Evolutionary conservation across 2,797 vertebrate species (phyloP).

Genomic region (Gadopsis marmoratus): DNA sequence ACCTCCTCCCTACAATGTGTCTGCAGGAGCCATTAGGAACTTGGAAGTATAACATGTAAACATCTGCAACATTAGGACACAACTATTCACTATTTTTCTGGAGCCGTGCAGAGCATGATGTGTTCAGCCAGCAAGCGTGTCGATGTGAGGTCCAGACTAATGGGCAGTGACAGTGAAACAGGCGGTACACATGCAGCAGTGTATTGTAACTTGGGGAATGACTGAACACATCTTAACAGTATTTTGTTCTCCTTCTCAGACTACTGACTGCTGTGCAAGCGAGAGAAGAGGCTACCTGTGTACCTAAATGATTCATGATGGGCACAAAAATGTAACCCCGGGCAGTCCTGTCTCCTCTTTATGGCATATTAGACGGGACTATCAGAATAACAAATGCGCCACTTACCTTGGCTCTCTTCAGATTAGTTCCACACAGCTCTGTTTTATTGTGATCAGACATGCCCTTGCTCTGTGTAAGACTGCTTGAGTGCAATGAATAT

Average conservation of each 20-base stretch:
- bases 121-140: constrained; percentile 72
- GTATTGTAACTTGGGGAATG: constrained; percentile 75
- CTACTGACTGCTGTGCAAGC: constrained; percentile 5
- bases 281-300: constrained; percentile 19
- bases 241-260: constrained; percentile 7
- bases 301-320: constrained; percentile 8
- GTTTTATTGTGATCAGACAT: constrained; percentile 59
- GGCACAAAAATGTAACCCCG: constrained; percentile 16
- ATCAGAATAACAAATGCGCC: constrained; percentile 42
- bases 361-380: constrained; percentile 16
- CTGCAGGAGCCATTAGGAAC: constrained; percentile 89
- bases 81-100: constrained; percentile 6
- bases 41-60: constrained; percentile 69
- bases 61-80: constrained; percentile 1
- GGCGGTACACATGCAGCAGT: constrained; percentile 86
- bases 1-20: neutral
- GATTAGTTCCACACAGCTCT: constrained; percentile 58
- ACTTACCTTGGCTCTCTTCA: constrained; percentile 57
- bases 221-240: neutral
- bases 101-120: constrained; percentile 89
- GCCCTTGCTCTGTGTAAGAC: constrained; percentile 57
- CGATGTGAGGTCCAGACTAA: constrained; percentile 84
- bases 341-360: constrained; percentile 19
- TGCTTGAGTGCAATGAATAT: constrained; percentile 73
- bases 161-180: constrained; percentile 81